Evolutionary conservation across 2,888 invertebrate genomes (phyloP).

Genomic region (Drosophila diplacantha): DNA sequence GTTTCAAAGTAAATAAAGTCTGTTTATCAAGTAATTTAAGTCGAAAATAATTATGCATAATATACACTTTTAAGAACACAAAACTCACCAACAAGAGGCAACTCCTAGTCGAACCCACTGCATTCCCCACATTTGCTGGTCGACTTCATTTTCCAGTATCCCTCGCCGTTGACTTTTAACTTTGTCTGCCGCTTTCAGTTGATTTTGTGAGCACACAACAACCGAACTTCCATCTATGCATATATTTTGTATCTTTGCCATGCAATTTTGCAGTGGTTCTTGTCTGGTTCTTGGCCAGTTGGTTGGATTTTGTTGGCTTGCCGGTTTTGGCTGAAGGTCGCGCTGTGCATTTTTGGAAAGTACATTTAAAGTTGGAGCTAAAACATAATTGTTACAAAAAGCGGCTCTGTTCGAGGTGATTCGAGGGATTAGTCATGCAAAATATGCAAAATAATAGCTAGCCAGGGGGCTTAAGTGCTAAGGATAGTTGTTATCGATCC

Average conservation of each 20-base stretch:
- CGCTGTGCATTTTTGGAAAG: constrained; percentile 58
- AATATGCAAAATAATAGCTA: constrained; percentile 26
- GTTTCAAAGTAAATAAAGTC: no score
- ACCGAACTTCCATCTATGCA: constrained; percentile 28
- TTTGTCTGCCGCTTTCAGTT: constrained; percentile 47
- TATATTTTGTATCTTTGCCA: constrained; percentile 46
- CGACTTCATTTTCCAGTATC: constrained; percentile 51
- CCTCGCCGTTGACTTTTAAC: constrained; percentile 49
- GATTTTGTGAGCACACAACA: constrained; percentile 27
- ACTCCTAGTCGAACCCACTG: background rate
- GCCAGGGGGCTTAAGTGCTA: background rate
- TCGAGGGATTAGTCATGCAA: constrained; percentile 28
- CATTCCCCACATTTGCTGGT: constrained; percentile 7
- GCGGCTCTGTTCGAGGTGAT: constrained; percentile 41
- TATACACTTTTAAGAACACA: background rate
- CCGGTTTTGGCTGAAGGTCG: constrained; percentile 58
- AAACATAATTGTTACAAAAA: constrained; percentile 65
- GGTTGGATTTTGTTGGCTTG: constrained; percentile 38
- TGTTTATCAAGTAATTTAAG: no score
- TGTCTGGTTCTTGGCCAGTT: constrained; percentile 43
- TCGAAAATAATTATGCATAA: background rate
- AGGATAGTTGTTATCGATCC: constrained; percentile 4
- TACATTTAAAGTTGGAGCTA: constrained; percentile 61
- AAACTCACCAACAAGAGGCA: background rate
- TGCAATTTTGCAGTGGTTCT: constrained; percentile 49